Evolutionary conservation across 2,113 vertebrate species (phyloP).

Genomic region (Sisor rabdophorus): DNA sequence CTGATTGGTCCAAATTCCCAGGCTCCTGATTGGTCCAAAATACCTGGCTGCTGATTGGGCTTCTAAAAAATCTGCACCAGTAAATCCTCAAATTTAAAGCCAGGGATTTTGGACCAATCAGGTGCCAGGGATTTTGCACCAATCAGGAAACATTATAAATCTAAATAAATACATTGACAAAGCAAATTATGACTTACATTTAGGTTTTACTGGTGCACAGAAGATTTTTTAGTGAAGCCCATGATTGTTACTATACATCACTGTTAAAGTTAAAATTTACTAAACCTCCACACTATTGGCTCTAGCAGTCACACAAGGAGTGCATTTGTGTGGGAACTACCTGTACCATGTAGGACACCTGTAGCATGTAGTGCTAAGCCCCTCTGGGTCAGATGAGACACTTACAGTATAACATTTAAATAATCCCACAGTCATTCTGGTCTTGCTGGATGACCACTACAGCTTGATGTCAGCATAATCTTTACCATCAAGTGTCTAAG

Average conservation of each 20-base stretch:
- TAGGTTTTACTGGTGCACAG: too few relatives aligned
- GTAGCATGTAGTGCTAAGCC: conserved; percentile 10
- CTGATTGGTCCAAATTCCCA: too few relatives aligned
- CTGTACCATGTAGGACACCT: conserved; percentile 42
- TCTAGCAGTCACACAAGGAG: conserved; percentile 24
- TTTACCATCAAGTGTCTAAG: conserved; percentile 46
- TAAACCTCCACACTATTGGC: conserved; percentile 3
- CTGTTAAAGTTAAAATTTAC: conserved; percentile 19
- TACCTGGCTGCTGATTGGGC: too few relatives aligned
- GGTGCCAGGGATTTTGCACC: too few relatives aligned
- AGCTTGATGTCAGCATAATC: conserved; percentile 41
- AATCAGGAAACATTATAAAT: too few relatives aligned
- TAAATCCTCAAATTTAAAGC: too few relatives aligned
- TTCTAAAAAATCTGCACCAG: too few relatives aligned
- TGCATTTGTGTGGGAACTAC: conserved; percentile 30
- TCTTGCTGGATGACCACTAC: conserved; percentile 26
- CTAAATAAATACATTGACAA: too few relatives aligned
- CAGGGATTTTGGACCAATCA: too few relatives aligned
- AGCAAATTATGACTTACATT: too few relatives aligned
- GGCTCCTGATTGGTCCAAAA: too few relatives aligned
- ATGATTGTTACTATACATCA: neutral
- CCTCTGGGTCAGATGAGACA: conserved; percentile 22
- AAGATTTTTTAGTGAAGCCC: too few relatives aligned
- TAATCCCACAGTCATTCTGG: conserved; percentile 38
- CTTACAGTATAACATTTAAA: conserved; percentile 33